These are phyloP conservation scores for rabbit (Oryctolagus cuniculus) DNA, from an alignment of 2,113 vertebrate genomes.

Conservation along the genomic window mOryCun1.1 NC_091432.1:41972001-41972500, in stretches of 20 bases:
- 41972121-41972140: not conserved
- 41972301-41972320: not conserved
- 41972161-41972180: not conserved
- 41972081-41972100: not conserved
- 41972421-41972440: not conserved
- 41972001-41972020: too few relatives aligned
- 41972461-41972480: not conserved
- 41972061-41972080: not conserved
- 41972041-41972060: too few relatives aligned
- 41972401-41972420: not conserved
- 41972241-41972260: not conserved
- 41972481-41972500: not conserved
- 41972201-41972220: not conserved
- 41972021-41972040: too few relatives aligned
- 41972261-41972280: not conserved
- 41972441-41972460: not conserved
- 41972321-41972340: not conserved
- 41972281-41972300: not conserved
- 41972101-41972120: not conserved
- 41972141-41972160: not conserved
- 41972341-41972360: not conserved
- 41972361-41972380: not conserved
- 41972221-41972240: not conserved
- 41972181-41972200: not conserved
- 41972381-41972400: not conserved